Base-by-base conservation (phyloP, 2,888 invertebrate genomes). In the Yponomeuta cagnagella region DNA sequence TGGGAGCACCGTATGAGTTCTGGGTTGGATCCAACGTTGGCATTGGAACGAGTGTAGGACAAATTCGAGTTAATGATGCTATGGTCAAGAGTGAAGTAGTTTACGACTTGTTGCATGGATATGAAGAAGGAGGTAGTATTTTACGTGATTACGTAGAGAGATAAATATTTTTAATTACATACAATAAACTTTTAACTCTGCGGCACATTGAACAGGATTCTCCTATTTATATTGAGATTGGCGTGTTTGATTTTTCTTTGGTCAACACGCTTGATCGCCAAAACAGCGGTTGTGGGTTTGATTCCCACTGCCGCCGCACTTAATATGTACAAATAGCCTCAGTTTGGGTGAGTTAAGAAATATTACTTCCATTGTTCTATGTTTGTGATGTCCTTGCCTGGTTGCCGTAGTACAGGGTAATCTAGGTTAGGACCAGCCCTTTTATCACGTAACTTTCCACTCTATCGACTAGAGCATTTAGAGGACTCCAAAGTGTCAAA, bases 21-120 rank as follows among this genome's bases (percentile, higher is more conserved):
- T 97, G 97, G 97, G 97, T 97, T 48, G 97, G 97, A 0, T 95
- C 95, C n/a, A 96, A 96, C 78, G 97, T 96, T 6, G 95, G 95
- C 0, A 93, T 97, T 73, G 97, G 97, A 10, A 96, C 97, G 0
- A 97, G 96, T 76, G 95, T 97, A 65, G 97, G 97, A 0, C 97
- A 97, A 87, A 95, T 97, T 70, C 93, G 96, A 73, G 94, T 96
- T 1, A 96, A 95, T 48, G 94, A 96, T 71, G 94, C 94, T 4
- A 93, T 95, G 77, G 94, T 95, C 71, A 94, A 93, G 70, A 94
- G 93, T 73, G 94, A 94, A 69, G 93, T 95, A 1, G 93, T 96
- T 74, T 97, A 96, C 80, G 97, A 97, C 85, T 90, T 97, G 4
- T 85, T 97, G 70, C 97, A 97, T 83, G 95, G 96, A 75, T 97